A percentile compares a stretch with the other conserved stretches of the same genome.
Evolutionary conservation across 2,888 invertebrate genomes (phyloP).

Genomic region (Marasmarcha lunaedactyla): DNA sequence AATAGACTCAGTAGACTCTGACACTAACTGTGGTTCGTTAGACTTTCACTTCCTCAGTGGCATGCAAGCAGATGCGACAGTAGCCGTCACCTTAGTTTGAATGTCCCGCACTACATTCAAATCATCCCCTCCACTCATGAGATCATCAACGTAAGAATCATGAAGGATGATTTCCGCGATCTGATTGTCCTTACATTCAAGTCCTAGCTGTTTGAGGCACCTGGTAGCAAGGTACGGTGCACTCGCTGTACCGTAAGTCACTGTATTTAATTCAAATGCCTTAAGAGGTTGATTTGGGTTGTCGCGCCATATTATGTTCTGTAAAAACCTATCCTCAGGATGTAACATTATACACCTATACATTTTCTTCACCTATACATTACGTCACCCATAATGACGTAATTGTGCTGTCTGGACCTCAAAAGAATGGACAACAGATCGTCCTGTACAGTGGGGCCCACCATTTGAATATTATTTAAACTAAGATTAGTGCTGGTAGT

Average conservation of each 20-base stretch:
- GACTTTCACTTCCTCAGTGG: constrained; percentile 18
- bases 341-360: constrained; percentile 16
- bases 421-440: constrained; percentile 18
- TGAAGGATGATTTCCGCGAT: constrained; percentile 13
- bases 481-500: constrained; percentile 12
- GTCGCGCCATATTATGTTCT: constrained; percentile 18
- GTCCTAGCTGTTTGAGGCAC: constrained; percentile 17
- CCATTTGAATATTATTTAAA: constrained; percentile 15
- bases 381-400: constrained; percentile 14
- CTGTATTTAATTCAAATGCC: constrained; percentile 16
- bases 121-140: constrained; percentile 11
- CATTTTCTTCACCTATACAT: too few species aligned
- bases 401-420: constrained; percentile 14
- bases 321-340: constrained; percentile 12
- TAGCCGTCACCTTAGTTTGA: constrained; percentile 8
- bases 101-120: constrained; percentile 9
- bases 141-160: constrained; percentile 20
- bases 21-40: constrained; percentile 13
- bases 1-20: constrained; percentile 5
- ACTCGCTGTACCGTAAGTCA: constrained; percentile 20
- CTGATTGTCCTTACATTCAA: constrained; percentile 12
- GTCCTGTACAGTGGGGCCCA: constrained; percentile 17
- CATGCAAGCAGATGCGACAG: constrained; percentile 16
- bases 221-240: constrained; percentile 19
- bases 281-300: constrained; percentile 10